Evolutionary conservation across 2,888 invertebrate genomes (phyloP), one percentile per base, ranked within the genome.

Genomic region (Sinotaia quadrata): DNA sequence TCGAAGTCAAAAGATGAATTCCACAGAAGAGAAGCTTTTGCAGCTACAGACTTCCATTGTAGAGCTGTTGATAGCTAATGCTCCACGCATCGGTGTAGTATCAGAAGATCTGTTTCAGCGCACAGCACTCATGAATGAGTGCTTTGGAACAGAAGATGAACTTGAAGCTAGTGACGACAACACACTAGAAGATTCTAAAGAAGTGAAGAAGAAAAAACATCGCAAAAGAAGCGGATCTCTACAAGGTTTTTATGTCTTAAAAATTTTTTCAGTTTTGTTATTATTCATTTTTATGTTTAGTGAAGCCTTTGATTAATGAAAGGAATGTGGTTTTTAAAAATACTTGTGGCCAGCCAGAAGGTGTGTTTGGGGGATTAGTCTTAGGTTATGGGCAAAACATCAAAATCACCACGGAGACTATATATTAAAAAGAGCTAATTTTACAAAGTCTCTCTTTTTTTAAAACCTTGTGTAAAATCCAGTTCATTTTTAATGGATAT

Each of bases 141-240:
- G 73, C 57, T 83, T 79, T 77, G 79, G 77, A 37, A 81, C 83
- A 8, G 85, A 83, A 44, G 82, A 85, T 68, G 86, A 86, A 44
- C 73, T 83, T 12, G 84, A 83, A 54, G 78, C 78, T 44, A 84
- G 83, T 67, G 79, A 80, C 71, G 78, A 82, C 44, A 79, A 82
- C 54, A 79, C 72, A 63, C 75, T 88, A 4, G 88, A 89, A 54
- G 83, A 83, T 29, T 76, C 77, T 7, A 78, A 78, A 44, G 80
- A 81, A 21, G 73, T 49, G 21, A 73, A 89, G 74, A 90, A 90
- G 69, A 92, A 93, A 85, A 94, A 94, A 88, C 94, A 94, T 88
- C 94, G 94, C 88, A 91, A 95, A 84, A 91, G 94, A 80, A 94
- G 95, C 91, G 95, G 95, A 79, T 95, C 95, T 79, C 90, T 95